These are phyloP conservation scores for Hylomyscus alleni DNA, from an alignment of 2,797 vertebrate genomes.

Conservation along the genomic window DNA sequence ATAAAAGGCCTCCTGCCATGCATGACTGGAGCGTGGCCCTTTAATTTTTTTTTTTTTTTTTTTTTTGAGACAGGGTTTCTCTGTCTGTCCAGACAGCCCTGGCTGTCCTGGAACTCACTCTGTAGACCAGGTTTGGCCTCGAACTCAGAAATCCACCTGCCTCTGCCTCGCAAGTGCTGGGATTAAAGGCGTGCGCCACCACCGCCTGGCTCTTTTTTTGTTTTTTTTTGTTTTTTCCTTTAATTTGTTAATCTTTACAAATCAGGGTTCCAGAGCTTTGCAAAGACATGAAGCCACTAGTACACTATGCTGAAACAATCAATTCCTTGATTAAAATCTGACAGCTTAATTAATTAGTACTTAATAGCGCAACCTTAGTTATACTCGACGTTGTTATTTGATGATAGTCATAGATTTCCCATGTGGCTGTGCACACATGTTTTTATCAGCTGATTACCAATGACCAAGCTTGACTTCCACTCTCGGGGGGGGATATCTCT, in stretches of 20 bases:
- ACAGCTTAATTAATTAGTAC: conserved; percentile 84
- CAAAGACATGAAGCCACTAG: not conserved
- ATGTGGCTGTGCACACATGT: conserved; percentile 38
- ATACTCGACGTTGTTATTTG: conserved; percentile 73
- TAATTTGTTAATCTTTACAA: conserved; percentile 54
- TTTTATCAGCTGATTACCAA: conserved; percentile 76
- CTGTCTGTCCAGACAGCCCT: too few relatives aligned
- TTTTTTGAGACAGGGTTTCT: too few relatives aligned
- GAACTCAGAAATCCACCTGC: too few relatives aligned
- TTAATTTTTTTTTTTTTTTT: conserved; percentile 1
- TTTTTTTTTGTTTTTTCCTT: not conserved
- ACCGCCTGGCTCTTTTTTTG: too few relatives aligned
- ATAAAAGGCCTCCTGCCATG: not conserved
- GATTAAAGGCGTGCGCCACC: too few relatives aligned
- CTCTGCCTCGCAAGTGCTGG: too few relatives aligned
- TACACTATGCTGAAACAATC: conserved; percentile 73
- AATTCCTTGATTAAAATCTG: conserved; percentile 85
- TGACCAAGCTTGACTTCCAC: conserved; percentile 69
- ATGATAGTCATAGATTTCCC: conserved; percentile 79
- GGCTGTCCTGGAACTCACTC: too few relatives aligned
- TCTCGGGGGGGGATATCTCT: not conserved
- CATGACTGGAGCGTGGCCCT: not conserved
- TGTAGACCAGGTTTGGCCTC: too few relatives aligned
- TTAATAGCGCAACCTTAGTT: conserved; percentile 82
- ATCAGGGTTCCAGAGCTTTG: conserved; percentile 56